A percentile compares a stretch with the other conserved stretches of the same genome.
Conservation (phyloP, 2,888 invertebrate species). For the Cistogaster globosa region DNA sequence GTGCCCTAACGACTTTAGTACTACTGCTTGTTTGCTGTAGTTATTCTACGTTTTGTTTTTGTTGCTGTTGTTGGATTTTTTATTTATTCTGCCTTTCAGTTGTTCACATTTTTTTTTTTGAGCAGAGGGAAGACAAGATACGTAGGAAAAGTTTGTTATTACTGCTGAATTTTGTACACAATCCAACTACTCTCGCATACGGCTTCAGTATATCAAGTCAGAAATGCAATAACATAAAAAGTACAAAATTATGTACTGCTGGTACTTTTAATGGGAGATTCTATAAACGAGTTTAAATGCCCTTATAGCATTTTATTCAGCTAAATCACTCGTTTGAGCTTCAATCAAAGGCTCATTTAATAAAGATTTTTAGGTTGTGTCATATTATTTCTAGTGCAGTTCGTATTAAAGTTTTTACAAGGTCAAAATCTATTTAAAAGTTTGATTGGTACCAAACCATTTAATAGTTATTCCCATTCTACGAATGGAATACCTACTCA, state of each 20-base stretch:
- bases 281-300: not conserved
- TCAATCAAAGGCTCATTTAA: too few relatives aligned
- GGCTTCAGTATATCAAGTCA: slow-evolving; percentile 37
- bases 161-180: slow-evolving; percentile 40
- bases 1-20: slow-evolving; percentile 64
- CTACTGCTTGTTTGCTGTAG: slow-evolving; percentile 19
- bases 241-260: not conserved
- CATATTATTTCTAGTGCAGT: too few relatives aligned
- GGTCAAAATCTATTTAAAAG: too few relatives aligned
- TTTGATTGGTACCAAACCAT: not conserved
- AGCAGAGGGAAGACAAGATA: slow-evolving; percentile 64
- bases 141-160: slow-evolving; percentile 55
- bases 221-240: not conserved
- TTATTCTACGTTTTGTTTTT: slow-evolving; percentile 25
- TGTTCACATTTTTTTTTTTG: slow-evolving; percentile 47
- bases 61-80: slow-evolving; percentile 3
- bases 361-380: too few relatives aligned
- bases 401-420: too few relatives aligned
- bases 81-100: slow-evolving; percentile 16
- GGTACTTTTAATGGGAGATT: not conserved
- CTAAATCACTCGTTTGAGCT: not conserved
- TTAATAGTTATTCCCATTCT: not conserved
- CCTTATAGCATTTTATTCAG: not conserved
- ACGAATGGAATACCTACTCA: not conserved
- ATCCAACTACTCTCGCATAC: slow-evolving; percentile 61